Base-by-base conservation (phyloP, 2,113 vertebrate genomes). In the Scomber scombrus region DNA sequence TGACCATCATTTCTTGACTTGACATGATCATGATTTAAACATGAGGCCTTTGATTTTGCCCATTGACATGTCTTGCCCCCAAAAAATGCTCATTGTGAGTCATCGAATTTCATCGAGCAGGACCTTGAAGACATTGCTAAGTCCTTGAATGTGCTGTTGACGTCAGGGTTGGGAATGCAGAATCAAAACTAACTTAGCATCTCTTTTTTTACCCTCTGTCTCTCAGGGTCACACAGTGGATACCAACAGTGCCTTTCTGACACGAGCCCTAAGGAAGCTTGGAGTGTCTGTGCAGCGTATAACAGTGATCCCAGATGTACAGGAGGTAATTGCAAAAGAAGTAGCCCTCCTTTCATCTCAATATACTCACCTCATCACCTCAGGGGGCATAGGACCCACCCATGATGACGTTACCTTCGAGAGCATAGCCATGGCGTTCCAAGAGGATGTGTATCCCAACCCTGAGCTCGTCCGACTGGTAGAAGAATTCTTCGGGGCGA, bases 371-470 rank as follows among this genome's bases (percentile, higher is more conserved):
- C 96, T 99, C 62, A 93, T 99, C 67, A 98, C 97, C 0, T 96
- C 97, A 0, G 98, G 98, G 0, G 98, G 98, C 71, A 96, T 99
- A 0, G 98, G 98, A 40, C 97, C 98, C 87, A 99, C 98, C 0
- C 98, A 99, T 0, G 98, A 99, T 0, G 98, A 99, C 0, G 95
- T 98, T 43, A 99, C 98, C 49, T 97, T 99, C 0, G 97, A 98
- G 90, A 97, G 96, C 0, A 94, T 99, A 1, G 98, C 97, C 2
- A 91, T 83, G 87, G 98, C 97, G 0, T 99, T 99, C 3, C 94
- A 96, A 0, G 97, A 99, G 62, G 75, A 65, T 5, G 73, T 97
- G 0, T 5, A 86, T 46, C 92, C 88, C 0, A 95, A 99, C 75
- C 97, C 97, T 0, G 97, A 99, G 81, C 94, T 99, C 60, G 68